These are phyloP conservation scores for Speoplatyrhinus poulsoni DNA, from an alignment of 2,113 vertebrate species.

Conservation along the genomic window DNA sequence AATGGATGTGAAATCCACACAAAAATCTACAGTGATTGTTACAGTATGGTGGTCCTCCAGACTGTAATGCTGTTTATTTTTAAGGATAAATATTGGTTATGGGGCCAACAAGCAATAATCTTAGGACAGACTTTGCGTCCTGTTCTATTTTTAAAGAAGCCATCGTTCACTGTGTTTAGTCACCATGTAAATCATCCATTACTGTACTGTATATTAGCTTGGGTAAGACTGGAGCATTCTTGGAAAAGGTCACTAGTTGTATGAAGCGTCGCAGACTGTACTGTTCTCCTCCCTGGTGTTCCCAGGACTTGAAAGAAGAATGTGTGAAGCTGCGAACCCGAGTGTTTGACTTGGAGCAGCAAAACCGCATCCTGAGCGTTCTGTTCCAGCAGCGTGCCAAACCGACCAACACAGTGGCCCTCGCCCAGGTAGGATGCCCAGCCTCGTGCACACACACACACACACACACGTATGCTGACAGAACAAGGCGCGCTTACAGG, in stretches of 20 bases:
- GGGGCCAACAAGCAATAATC: not conserved
- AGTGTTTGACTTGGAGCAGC: constrained; percentile 91
- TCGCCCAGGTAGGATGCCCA: constrained; percentile 80
- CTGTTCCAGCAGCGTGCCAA: constrained; percentile 88
- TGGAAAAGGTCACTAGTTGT: not conserved
- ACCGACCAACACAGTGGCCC: constrained; percentile 76
- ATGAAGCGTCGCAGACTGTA: not conserved
- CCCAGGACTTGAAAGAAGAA: constrained; percentile 88
- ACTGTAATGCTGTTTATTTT: too few relatives aligned
- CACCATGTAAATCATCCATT: not conserved
- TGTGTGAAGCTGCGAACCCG: constrained; percentile 90
- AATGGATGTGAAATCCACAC: too few relatives aligned
- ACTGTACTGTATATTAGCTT: constrained; percentile 9
- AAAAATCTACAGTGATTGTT: too few relatives aligned
- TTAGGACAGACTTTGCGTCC: not conserved
- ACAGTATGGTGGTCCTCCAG: too few relatives aligned
- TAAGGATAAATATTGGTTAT: too few relatives aligned
- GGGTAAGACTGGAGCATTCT: not conserved
- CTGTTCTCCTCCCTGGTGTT: not conserved
- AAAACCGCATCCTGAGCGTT: constrained; percentile 86
- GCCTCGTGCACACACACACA: constrained; percentile 18
- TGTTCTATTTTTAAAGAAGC: not conserved
- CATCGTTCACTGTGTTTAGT: not conserved
- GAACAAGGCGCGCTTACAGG: constrained; percentile 22
- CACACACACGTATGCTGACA: constrained; percentile 20